phyloP scores from a whole-genome alignment of 2,797 vertebrate species.

The Zonotrichia albicollis region DNA sequence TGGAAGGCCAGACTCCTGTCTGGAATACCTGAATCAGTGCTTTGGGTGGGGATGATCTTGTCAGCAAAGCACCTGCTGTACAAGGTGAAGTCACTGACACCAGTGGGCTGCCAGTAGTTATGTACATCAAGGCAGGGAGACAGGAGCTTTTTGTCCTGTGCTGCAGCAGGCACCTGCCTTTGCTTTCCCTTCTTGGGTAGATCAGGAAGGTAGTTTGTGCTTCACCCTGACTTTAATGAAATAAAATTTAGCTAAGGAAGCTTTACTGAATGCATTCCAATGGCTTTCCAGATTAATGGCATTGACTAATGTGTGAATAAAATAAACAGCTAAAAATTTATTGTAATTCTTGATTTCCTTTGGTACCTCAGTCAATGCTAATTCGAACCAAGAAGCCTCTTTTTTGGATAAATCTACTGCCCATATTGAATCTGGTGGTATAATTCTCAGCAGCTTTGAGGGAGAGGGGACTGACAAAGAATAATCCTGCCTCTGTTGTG shows the following conservation, averaged over 20 bases:
- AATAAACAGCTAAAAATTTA: not conserved
- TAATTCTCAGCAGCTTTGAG: not conserved
- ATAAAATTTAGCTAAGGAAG: not conserved
- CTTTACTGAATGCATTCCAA: not conserved
- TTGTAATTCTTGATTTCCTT: not conserved
- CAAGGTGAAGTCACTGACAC: conserved; percentile 15
- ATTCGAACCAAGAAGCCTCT: not conserved
- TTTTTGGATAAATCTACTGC: not conserved
- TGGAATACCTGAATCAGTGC: conserved; percentile 32
- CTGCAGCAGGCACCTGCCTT: not conserved
- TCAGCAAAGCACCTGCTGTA: conserved; percentile 42
- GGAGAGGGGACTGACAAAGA: not conserved
- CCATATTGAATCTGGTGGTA: not conserved
- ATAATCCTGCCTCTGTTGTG: not conserved
- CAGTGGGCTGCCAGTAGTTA: not conserved
- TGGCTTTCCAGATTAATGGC: not conserved
- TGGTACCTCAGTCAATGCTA: not conserved
- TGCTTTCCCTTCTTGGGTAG: not conserved
- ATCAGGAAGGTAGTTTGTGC: not conserved
- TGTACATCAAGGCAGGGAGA: not conserved
- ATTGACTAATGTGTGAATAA: not conserved
- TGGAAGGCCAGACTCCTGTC: conserved; percentile 57
- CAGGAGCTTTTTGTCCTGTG: not conserved
- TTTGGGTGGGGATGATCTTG: conserved; percentile 65
- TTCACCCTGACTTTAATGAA: not conserved